These are phyloP conservation scores for Myioborus melanocephalus DNA, from an alignment of 2,797 vertebrate species.

Conservation along the genomic window DNA sequence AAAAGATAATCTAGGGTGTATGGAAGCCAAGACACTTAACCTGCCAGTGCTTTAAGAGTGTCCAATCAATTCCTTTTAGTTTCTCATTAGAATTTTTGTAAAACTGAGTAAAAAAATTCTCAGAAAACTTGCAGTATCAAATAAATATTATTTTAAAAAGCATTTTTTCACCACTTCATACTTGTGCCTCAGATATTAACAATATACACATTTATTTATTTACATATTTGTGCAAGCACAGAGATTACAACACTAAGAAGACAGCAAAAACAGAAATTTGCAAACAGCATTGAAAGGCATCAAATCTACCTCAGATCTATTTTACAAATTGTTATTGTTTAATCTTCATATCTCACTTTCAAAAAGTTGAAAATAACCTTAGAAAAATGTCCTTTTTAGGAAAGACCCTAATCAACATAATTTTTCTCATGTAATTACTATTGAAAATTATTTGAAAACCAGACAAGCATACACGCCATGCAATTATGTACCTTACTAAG, in stretches of 20 bases:
- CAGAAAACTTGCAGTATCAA: neutral
- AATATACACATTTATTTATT: neutral
- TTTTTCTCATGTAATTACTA: neutral
- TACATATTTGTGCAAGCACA: neutral
- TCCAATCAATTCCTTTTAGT: neutral
- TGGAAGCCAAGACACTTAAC: neutral
- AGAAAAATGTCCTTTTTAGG: neutral
- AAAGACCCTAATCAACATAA: neutral
- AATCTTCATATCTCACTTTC: neutral
- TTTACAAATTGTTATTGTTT: neutral
- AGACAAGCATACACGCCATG: neutral
- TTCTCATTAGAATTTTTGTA: neutral
- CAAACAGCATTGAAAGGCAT: neutral
- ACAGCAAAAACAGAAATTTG: neutral
- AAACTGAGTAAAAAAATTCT: neutral
- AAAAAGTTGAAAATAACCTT: neutral
- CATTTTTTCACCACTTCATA: neutral
- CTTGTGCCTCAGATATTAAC: neutral
- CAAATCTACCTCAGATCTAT: neutral
- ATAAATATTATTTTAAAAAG: neutral
- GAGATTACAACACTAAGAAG: neutral
- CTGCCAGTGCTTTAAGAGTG: neutral
- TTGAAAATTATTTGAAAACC: neutral
- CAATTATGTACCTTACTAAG: constrained; percentile 78
- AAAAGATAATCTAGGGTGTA: neutral